phyloP scores from a whole-genome alignment of 2,888 invertebrate species.

The Augochlorella aurata region DNA sequence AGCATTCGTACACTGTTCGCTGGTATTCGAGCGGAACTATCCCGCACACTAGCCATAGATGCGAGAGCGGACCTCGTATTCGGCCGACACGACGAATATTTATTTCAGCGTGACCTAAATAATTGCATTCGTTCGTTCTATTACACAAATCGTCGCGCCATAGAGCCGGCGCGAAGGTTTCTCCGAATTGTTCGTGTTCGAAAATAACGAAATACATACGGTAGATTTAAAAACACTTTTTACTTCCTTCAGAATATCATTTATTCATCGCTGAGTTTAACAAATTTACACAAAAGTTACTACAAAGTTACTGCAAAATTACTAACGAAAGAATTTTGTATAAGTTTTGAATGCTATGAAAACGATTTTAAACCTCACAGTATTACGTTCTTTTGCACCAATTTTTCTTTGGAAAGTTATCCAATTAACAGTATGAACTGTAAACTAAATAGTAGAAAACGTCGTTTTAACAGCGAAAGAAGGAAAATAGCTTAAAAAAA shows the following conservation, averaged over 20 bases:
- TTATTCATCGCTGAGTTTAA: background rate
- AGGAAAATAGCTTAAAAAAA: too few relatives aligned
- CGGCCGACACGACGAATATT: slow-evolving; percentile 12
- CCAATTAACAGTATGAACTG: too few relatives aligned
- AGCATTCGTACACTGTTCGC: slow-evolving; percentile 49
- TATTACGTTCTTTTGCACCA: too few relatives aligned
- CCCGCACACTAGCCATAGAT: slow-evolving; percentile 43
- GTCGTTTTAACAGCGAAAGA: too few relatives aligned
- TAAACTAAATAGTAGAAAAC: too few relatives aligned
- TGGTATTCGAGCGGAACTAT: slow-evolving; percentile 41
- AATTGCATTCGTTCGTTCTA: slow-evolving; percentile 1
- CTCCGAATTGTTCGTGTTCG: background rate
- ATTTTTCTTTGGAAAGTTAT: too few relatives aligned
- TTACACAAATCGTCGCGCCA: background rate
- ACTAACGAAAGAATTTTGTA: too few relatives aligned
- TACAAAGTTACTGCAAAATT: too few relatives aligned
- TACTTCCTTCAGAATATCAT: background rate
- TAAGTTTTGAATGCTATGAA: too few relatives aligned
- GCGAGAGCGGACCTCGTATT: slow-evolving; percentile 39
- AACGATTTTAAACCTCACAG: too few relatives aligned
- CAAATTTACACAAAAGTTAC: too few relatives aligned
- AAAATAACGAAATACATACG: background rate
- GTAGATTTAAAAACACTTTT: background rate
- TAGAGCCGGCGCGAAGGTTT: background rate
- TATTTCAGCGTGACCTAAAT: slow-evolving; percentile 42